phyloP scores from a whole-genome alignment of 2,113 vertebrate genomes.

The Carettochelys insculpta region DNA sequence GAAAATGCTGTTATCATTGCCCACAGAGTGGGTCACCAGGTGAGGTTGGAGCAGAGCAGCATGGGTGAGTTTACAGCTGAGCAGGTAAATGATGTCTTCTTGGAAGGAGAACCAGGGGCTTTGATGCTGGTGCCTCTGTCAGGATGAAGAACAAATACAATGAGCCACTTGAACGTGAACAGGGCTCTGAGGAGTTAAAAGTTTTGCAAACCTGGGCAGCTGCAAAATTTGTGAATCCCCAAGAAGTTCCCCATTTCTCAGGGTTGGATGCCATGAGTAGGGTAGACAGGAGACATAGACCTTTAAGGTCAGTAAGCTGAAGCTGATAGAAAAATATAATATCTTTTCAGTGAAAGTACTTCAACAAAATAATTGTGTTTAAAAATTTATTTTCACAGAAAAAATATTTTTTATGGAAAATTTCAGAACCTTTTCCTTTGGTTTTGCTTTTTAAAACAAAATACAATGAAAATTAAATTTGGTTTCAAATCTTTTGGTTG shows the following conservation, averaged over 20 bases:
- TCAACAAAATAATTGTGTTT: background rate
- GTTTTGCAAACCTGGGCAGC: background rate
- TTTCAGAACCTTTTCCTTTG: too few species aligned
- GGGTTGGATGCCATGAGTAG: background rate
- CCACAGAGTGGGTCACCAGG: constrained; percentile 71
- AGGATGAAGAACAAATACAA: background rate
- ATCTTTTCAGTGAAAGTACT: too few species aligned
- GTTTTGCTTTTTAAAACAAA: too few species aligned
- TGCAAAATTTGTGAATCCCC: background rate
- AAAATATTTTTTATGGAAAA: too few species aligned
- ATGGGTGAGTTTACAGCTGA: background rate
- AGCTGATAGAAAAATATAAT: background rate
- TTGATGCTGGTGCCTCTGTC: background rate
- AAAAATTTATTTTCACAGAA: too few species aligned
- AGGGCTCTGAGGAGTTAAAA: background rate
- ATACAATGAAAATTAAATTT: too few species aligned
- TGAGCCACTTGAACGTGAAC: background rate
- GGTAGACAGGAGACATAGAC: too few species aligned
- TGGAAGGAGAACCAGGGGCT: background rate
- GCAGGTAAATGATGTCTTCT: background rate
- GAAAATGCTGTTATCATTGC: constrained; percentile 61
- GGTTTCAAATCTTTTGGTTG: too few species aligned
- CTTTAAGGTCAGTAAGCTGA: background rate
- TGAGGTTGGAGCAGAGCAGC: constrained; percentile 4
- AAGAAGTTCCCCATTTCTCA: background rate